These are phyloP conservation scores for Mystacornis crossleyi DNA, from an alignment of 2,113 vertebrate species.

Conservation along the genomic window DNA sequence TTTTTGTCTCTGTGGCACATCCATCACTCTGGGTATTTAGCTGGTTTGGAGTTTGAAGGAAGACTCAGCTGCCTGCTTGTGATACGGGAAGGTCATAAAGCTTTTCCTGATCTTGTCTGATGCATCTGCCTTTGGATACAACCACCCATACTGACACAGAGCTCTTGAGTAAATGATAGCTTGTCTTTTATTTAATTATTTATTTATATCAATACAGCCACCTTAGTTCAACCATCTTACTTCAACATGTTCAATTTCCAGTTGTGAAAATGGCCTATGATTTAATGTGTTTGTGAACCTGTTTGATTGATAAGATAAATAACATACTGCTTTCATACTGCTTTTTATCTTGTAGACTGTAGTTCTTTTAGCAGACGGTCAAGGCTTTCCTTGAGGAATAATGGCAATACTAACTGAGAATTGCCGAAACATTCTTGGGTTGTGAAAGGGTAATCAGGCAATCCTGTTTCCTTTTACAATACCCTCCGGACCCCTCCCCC, in stretches of 20 bases:
- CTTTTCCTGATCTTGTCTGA: neutral
- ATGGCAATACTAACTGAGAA: neutral
- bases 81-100: neutral
- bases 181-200: neutral
- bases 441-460: neutral
- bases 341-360: neutral
- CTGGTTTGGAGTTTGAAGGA: neutral
- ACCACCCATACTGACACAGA: neutral
- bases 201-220: neutral
- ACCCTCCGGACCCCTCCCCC: too few species aligned
- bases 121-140: neutral
- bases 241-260: neutral
- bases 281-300: neutral
- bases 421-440: accelerated
- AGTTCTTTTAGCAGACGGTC: neutral
- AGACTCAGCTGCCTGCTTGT: neutral
- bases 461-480: neutral
- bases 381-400: neutral
- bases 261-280: neutral
- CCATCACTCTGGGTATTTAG: neutral
- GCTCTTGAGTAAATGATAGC: neutral
- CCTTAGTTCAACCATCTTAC: neutral
- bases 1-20: neutral
- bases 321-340: neutral
- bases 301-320: neutral